Conservation (phyloP, 2,888 invertebrate genomes). For the Serrognathus titanus region DNA sequence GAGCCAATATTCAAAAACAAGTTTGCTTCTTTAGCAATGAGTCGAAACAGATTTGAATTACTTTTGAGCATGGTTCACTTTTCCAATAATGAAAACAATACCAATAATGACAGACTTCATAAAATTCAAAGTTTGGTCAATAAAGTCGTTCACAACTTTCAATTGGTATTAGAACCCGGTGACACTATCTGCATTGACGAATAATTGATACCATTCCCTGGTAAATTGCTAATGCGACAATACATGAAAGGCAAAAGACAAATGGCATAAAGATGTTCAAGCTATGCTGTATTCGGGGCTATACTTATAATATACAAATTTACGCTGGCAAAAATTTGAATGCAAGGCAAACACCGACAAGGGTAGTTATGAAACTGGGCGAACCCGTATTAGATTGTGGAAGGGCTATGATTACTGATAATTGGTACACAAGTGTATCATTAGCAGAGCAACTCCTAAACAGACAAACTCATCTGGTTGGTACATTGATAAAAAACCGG, state of each 20-base stretch:
- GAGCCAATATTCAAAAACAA: slow-evolving; percentile 20
- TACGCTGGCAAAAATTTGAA: slow-evolving; percentile 20
- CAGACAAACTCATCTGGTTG: neutral
- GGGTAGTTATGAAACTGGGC: slow-evolving; percentile 12
- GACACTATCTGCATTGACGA: slow-evolving; percentile 25
- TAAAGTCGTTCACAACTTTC: slow-evolving; percentile 15
- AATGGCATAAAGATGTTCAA: slow-evolving; percentile 31
- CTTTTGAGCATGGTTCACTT: slow-evolving; percentile 24
- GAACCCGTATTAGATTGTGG: slow-evolving; percentile 13
- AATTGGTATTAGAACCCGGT: slow-evolving; percentile 15
- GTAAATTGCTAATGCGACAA: slow-evolving; percentile 23
- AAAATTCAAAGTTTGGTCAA: slow-evolving; percentile 18
- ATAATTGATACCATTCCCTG: slow-evolving; percentile 27
- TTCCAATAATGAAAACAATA: slow-evolving; percentile 18
- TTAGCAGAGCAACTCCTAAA: neutral
- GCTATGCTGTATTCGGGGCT: slow-evolving; percentile 22
- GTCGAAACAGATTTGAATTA: slow-evolving; percentile 23
- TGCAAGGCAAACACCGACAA: slow-evolving; percentile 4
- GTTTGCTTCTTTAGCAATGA: slow-evolving; percentile 20
- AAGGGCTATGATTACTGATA: slow-evolving; percentile 12
- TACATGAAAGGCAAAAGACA: slow-evolving; percentile 27
- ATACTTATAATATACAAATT: slow-evolving; percentile 18
- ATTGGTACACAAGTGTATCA: slow-evolving; percentile 15
- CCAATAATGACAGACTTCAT: slow-evolving; percentile 14
- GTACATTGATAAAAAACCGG: neutral